Percentiles rank a stretch among this genome's conserved stretches.
These are phyloP conservation scores for Piscicola geometra DNA, from an alignment of 2,888 invertebrate species.

Conservation along the genomic window DNA sequence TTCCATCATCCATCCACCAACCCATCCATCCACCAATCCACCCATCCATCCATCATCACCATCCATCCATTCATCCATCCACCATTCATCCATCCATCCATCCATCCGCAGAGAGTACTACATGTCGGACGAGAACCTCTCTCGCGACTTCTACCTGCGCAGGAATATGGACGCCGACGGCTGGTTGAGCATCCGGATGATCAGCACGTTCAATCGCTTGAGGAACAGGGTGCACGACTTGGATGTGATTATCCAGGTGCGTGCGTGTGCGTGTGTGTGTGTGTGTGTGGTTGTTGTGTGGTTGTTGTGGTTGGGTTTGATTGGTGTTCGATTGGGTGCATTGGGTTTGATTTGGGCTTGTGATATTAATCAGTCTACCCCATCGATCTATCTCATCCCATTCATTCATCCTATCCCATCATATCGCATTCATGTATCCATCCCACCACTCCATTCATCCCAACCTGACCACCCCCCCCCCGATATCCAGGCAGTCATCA, in stretches of 20 bases:
- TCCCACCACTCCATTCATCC: neutral
- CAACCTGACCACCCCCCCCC: neutral
- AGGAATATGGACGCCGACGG: constrained; percentile 2
- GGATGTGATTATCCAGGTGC: neutral
- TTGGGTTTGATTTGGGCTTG: neutral
- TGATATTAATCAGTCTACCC: neutral
- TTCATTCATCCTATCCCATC: too few relatives aligned
- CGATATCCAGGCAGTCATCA: neutral
- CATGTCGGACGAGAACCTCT: constrained; percentile 5
- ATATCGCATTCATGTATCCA: neutral
- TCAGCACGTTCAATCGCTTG: neutral
- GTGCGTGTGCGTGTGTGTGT: neutral
- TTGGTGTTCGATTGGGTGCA: neutral
- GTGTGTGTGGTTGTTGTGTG: too few relatives aligned
- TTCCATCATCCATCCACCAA: too few relatives aligned
- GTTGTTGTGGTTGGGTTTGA: too few relatives aligned
- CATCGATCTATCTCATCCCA: neutral
- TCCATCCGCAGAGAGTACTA: neutral
- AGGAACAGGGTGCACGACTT: neutral
- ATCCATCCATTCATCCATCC: too few relatives aligned
- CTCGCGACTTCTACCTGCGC: neutral
- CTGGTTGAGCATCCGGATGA: neutral
- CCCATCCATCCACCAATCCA: too few relatives aligned
- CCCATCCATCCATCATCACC: too few relatives aligned
- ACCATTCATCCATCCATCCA: neutral